Evolutionary conservation across 2,113 vertebrate species (phyloP).

Genomic region (Puffinus mauretanicus): DNA sequence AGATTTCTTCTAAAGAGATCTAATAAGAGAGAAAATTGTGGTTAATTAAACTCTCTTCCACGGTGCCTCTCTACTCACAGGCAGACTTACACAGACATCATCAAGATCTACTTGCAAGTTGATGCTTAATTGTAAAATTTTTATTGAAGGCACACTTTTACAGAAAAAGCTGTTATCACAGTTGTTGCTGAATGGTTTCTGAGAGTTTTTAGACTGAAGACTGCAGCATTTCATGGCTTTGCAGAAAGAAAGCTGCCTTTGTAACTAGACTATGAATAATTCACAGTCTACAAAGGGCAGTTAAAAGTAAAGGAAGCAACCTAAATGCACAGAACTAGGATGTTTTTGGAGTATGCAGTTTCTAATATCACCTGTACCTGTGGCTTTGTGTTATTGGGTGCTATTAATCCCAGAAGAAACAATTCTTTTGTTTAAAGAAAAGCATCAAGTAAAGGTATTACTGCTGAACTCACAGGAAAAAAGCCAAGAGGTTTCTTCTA

Average conservation of each 20-base stretch:
- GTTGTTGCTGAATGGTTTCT: neutral
- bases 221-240: neutral
- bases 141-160: neutral
- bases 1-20: neutral
- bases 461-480: neutral
- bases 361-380: neutral
- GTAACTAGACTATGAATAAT: neutral
- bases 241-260: neutral
- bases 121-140: neutral
- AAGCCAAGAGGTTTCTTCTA: accelerated
- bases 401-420: neutral
- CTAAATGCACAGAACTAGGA: neutral
- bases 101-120: neutral
- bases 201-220: neutral
- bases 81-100: neutral
- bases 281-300: neutral
- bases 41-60: neutral
- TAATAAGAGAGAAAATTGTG: neutral
- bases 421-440: neutral
- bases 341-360: neutral
- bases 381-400: neutral
- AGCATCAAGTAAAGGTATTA: neutral
- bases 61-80: neutral
- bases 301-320: neutral
- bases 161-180: too few species aligned